Evolutionary conservation across 2,888 invertebrate species (phyloP), one percentile per base, ranked within the genome.

Genomic region (Tubulanus polymorphus): DNA sequence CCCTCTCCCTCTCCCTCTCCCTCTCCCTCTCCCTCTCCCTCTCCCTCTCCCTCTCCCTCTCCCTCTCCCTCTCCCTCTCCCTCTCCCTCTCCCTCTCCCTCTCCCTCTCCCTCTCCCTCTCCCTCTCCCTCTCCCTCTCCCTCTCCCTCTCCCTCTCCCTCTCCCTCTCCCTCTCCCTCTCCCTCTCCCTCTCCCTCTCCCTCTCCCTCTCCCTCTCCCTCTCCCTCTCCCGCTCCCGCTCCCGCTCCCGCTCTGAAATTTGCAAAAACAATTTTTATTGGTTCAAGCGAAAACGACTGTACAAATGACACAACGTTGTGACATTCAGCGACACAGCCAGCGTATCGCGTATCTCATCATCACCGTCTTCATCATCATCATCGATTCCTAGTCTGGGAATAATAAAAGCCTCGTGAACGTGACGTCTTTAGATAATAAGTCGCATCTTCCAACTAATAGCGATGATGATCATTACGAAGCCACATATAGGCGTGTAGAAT

Each of bases 131-230:
- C 35, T 35, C 35, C 35, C n/a, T 35, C 35, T 35, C 35, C 35
- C n/a, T 35, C 35, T 35, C 46, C 20, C 20, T 46, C 46, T 46
- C 20, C 46, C 20, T 46, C 46, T 46, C 20, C 46, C 20, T 46
- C 46, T 46, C 20, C 46, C 20, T 46, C 46, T 46, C 20, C 46
- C 20, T 46, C 46, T 46, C 20, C 46, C 20, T 46, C 46, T 46
- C 20, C 46, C 20, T 46, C 46, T 46, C 46, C 20, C 20, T 46
- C 46, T 46, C 46, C 20, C 20, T 46, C 46, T 46, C 46, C 20
- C 20, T 46, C 46, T 46, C 46, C 20, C 20, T 46, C 46, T 46
- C 46, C 20, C 20, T 46, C 46, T 46, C 46, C 20, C 20, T 46
- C 46, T 46, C 46, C 20, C 20, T 46, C 20, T 18, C 20, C 20